phyloP scores from a whole-genome alignment of 2,113 vertebrate genomes.

The Panthera tigris region DNA sequence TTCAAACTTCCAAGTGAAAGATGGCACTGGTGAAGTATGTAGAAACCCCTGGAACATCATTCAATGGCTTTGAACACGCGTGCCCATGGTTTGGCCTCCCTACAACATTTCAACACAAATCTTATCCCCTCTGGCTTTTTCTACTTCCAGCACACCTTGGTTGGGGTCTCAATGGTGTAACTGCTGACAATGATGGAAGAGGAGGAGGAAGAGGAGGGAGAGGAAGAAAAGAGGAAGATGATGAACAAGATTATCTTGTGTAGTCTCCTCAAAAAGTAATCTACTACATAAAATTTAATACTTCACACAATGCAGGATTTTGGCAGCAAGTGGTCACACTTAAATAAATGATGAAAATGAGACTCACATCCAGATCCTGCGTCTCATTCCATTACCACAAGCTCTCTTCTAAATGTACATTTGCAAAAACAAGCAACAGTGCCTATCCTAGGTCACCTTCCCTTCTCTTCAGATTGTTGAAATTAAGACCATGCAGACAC shows the following conservation, averaged over 20 bases:
- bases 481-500: not conserved
- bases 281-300: not conserved
- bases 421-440: not conserved
- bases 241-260: not conserved
- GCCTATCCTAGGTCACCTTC: not conserved
- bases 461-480: not conserved
- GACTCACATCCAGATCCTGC: not conserved
- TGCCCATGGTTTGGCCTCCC: not conserved
- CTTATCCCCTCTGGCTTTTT: not conserved
- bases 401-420: not conserved
- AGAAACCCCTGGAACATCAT: not conserved
- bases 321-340: not conserved
- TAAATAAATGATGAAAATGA: not conserved
- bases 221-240: not conserved
- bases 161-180: not conserved
- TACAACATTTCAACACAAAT: not conserved
- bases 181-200: not conserved
- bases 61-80: not conserved
- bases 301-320: not conserved
- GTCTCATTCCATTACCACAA: not conserved
- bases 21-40: accelerated
- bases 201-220: not conserved
- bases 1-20: not conserved
- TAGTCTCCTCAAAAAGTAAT: accelerated
- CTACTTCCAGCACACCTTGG: not conserved